phyloP scores from a whole-genome alignment of 2,113 vertebrate genomes.

The Lethenteron camtschaticum region DNA sequence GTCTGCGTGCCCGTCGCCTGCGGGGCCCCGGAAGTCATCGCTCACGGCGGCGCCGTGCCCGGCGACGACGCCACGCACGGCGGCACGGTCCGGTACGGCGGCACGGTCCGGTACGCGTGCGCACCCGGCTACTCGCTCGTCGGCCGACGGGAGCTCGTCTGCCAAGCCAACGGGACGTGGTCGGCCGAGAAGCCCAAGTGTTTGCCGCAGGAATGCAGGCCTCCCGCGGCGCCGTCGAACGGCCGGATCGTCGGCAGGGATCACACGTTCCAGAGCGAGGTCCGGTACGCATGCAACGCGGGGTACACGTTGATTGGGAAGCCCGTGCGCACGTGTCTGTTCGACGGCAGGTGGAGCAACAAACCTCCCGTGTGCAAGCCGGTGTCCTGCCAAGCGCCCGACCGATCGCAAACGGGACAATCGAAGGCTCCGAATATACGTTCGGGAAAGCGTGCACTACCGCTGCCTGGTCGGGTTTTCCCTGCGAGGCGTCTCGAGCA shows the following conservation, averaged over 20 bases:
- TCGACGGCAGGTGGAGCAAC: conserved; percentile 60
- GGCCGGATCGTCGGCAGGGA: conserved; percentile 32
- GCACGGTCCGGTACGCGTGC: conserved; percentile 40
- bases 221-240: conserved; percentile 25
- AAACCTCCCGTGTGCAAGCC: conserved; percentile 28
- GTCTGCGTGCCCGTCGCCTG: conserved; percentile 35
- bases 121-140: conserved; percentile 41
- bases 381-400: conserved; percentile 32
- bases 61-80: conserved; percentile 15
- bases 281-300: conserved; percentile 35
- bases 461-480: conserved; percentile 45
- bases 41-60: conserved; percentile 24
- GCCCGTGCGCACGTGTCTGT: conserved; percentile 36
- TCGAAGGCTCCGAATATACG: conserved; percentile 34
- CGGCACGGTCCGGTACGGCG: conserved; percentile 28
- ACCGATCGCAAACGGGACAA: conserved; percentile 27
- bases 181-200: conserved; percentile 41
- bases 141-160: conserved; percentile 33
- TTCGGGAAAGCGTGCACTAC: conserved; percentile 36
- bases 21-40: conserved; percentile 24
- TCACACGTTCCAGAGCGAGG: conserved; percentile 29
- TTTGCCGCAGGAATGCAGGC: conserved; percentile 41
- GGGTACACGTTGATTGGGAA: conserved; percentile 48
- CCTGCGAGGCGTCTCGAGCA: conserved; percentile 24
- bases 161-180: conserved; percentile 47